A percentile compares a stretch with the other conserved stretches of the same genome.
These are phyloP conservation scores for Sander vitreus DNA, from an alignment of 2,113 vertebrate genomes.

Conservation along the genomic window DNA sequence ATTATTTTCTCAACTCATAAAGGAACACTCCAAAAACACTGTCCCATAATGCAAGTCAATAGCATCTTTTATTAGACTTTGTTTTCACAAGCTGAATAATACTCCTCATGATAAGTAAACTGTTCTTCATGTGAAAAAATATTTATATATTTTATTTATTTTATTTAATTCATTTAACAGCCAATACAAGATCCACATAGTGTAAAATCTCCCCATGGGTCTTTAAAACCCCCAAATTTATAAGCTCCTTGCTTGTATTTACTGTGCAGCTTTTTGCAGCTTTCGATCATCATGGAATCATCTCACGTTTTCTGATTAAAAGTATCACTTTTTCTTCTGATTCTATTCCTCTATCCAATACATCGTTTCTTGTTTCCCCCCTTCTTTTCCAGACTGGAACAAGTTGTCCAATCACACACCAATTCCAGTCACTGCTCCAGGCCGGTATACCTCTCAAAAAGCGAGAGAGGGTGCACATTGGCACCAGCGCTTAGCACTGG, in stretches of 20 bases:
- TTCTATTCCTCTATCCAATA: conserved; percentile 1
- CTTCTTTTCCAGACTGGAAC: conserved; percentile 7
- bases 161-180: background rate
- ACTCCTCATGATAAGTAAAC: too few relatives aligned
- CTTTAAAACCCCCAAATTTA: background rate
- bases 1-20: too few relatives aligned
- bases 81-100: background rate
- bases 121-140: background rate
- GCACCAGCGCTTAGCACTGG: conserved; percentile 57
- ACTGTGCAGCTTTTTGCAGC: background rate
- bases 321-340: conserved; percentile 5
- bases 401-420: conserved; percentile 55
- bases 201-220: background rate
- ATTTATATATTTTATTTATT: too few relatives aligned
- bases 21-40: too few relatives aligned
- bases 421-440: conserved; percentile 48
- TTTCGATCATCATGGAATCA: background rate
- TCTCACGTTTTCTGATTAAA: conserved; percentile 16
- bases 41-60: background rate
- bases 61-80: background rate
- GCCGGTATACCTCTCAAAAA: conserved; percentile 24
- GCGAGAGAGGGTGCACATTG: conserved; percentile 26
- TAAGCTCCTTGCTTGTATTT: background rate
- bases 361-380: background rate
- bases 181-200: background rate